These are phyloP conservation scores for Alectura lathami DNA, from an alignment of 2,113 vertebrate species.

Conservation along the genomic window DNA sequence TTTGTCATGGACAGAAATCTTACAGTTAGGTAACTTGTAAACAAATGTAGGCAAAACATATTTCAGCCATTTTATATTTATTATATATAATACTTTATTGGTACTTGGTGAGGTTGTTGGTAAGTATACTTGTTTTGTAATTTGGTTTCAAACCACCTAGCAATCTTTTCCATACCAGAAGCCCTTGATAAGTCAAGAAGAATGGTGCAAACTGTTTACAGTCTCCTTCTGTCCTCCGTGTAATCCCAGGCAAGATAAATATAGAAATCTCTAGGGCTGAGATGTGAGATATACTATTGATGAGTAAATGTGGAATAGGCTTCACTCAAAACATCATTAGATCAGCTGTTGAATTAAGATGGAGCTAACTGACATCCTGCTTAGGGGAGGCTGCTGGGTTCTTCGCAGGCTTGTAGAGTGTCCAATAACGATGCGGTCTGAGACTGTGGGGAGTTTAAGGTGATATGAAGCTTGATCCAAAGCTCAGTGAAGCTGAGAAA, in stretches of 20 bases:
- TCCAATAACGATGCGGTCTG: neutral
- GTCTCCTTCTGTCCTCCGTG: neutral
- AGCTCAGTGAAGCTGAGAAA: constrained; percentile 35
- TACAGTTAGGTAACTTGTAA: neutral
- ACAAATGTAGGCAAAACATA: neutral
- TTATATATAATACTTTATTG: neutral
- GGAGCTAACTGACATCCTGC: neutral
- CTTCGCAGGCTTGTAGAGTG: neutral
- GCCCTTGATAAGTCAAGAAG: neutral
- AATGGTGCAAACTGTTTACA: neutral
- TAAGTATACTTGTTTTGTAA: neutral
- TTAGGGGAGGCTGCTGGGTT: neutral
- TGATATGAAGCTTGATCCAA: neutral
- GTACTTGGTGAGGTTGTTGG: neutral
- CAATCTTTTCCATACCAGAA: neutral
- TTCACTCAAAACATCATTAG: neutral
- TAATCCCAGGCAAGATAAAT: constrained; percentile 21
- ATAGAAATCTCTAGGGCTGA: neutral
- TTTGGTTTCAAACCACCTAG: neutral
- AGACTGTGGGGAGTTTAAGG: neutral
- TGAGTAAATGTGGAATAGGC: neutral
- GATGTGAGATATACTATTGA: neutral
- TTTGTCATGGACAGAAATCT: neutral
- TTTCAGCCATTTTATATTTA: neutral
- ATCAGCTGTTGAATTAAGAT: neutral